Base-by-base conservation (phyloP, 2,888 invertebrate species). In the Leptopterna dolabrata region DNA sequence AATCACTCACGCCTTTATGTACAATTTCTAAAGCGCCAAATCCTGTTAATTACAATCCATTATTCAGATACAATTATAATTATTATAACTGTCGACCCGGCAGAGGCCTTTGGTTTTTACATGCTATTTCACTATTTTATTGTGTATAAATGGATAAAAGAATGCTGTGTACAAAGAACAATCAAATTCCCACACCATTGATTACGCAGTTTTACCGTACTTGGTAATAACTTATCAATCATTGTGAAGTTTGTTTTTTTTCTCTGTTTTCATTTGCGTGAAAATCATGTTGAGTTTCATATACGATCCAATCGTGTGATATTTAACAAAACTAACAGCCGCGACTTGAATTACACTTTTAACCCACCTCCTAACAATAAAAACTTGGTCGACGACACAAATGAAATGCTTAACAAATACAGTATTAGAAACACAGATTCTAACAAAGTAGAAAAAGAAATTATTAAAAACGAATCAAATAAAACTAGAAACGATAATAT, bases 141-240 rank as follows among this genome's bases (percentile, higher is more conserved):
- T 45, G 14, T 81, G 63, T 81, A 51, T 43, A 70, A 83, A 27
- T 83, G 70, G 83, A 41, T 43, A 41, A 55, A 63, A 63, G 36
- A 70, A 81, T 11, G 55, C 43, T 81, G 55, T 81, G 81, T 81
- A 81, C 81, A 47, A 36, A 81, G 81, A 81, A 81, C 29, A 83
- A 83, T 83, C 83, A 83, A 63, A 83, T 70, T 70, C 63, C 83
- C 83, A 83, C 83, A 83, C 83, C 83, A 70, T 83, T 19, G 27
- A 63, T 63, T 63, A 2, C 63, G 24, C 63, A 63, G 63, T 63
- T 63, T 63, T 63, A 19, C 9, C 63, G 63, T 63, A 63, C 11
- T 63, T 63, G 7, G 63, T 24, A 24, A 24, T 63, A 9, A 63
- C 11, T 63, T 63, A 24, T 24, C 63, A 63, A 63, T 47, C 19